Percentiles rank a stretch among this genome's conserved stretches.
phyloP scores from a whole-genome alignment of 2,888 invertebrate species.

The Protonemura montana region DNA sequence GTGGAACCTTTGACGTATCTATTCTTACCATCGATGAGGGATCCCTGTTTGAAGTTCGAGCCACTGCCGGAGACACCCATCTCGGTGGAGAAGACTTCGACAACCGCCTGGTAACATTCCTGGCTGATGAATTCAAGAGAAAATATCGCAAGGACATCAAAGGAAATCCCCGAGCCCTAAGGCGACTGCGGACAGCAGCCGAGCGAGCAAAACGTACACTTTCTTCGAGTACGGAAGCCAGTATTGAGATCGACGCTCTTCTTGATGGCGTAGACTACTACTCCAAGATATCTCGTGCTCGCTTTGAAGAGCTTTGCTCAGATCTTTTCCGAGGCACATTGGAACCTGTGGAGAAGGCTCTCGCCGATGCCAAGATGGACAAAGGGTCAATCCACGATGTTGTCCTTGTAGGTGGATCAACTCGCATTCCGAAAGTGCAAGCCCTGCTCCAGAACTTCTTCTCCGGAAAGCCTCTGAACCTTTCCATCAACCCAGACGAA shows the following conservation, averaged over 20 bases:
- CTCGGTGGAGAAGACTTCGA: slow-evolving; percentile 83
- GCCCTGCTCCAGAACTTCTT: slow-evolving; percentile 70
- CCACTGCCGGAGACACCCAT: slow-evolving; percentile 85
- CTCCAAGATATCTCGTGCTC: slow-evolving; percentile 74
- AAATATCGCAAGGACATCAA: slow-evolving; percentile 77
- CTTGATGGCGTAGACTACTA: slow-evolving; percentile 78
- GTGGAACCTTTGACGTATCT: slow-evolving; percentile 69
- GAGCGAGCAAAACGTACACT: slow-evolving; percentile 80
- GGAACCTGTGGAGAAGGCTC: slow-evolving; percentile 79
- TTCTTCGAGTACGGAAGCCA: slow-evolving; percentile 78
- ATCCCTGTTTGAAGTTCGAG: slow-evolving; percentile 79
- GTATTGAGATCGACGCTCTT: slow-evolving; percentile 77
- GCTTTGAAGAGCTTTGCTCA: slow-evolving; percentile 78
- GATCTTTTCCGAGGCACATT: slow-evolving; percentile 77
- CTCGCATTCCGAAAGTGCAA: slow-evolving; percentile 81
- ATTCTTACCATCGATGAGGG: slow-evolving; percentile 63
- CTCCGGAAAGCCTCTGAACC: slow-evolving; percentile 72
- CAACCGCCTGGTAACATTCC: slow-evolving; percentile 79
- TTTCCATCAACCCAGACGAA: slow-evolving; percentile 79
- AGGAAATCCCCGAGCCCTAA: slow-evolving; percentile 70
- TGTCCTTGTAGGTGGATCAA: slow-evolving; percentile 83
- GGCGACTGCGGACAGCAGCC: slow-evolving; percentile 77
- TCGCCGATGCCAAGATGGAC: slow-evolving; percentile 80
- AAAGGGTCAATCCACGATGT: slow-evolving; percentile 79
- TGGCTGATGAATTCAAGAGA: slow-evolving; percentile 79